Conservation (phyloP, 2,797 vertebrate genomes). For the Thamnophis elegans region DNA sequence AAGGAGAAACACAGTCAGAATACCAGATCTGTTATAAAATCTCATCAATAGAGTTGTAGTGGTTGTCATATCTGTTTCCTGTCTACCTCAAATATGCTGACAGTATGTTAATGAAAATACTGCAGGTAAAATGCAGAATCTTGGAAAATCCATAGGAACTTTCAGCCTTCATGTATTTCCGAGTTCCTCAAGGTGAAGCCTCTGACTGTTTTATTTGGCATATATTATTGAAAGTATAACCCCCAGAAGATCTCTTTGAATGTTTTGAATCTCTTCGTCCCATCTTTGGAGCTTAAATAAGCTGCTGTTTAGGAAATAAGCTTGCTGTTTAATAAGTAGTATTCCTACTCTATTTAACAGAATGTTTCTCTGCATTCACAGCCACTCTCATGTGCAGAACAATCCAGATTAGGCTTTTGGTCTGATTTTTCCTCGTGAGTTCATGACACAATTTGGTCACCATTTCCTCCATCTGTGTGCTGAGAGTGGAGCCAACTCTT, state of each 20-base stretch:
- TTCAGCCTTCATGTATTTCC: background rate
- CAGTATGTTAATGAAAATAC: background rate
- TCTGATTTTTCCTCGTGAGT: background rate
- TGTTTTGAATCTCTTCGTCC: background rate
- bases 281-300: background rate
- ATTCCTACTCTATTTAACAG: background rate
- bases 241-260: background rate
- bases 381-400: background rate
- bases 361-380: background rate
- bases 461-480: background rate
- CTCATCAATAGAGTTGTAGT: background rate
- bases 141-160: background rate
- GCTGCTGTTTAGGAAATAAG: background rate
- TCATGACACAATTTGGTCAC: background rate
- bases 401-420: background rate
- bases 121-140: background rate
- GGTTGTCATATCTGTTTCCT: background rate
- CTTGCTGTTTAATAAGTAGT: background rate
- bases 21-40: background rate
- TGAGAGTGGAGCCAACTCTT: background rate
- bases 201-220: background rate
- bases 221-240: background rate
- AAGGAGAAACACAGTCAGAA: background rate
- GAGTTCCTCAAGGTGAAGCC: background rate
- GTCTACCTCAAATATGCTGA: background rate